Conservation (phyloP, 1,140 invertebrate genomes). For the Lasioglossum albipes region DNA sequence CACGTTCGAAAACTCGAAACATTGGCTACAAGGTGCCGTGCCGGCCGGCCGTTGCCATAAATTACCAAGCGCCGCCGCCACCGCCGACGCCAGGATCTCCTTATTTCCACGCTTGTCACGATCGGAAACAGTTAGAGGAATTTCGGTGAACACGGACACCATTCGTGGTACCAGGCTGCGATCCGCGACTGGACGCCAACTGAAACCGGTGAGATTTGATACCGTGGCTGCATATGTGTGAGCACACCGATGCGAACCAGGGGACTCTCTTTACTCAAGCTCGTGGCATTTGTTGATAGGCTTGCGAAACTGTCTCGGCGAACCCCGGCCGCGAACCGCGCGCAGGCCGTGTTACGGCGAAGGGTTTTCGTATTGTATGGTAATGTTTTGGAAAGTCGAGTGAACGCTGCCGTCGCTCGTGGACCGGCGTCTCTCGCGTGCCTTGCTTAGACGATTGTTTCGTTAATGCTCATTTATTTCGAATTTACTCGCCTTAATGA, state of each 20-base stretch:
- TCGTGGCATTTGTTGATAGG: not conserved
- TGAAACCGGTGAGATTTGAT: not conserved
- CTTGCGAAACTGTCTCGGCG: not conserved
- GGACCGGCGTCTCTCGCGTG: not conserved
- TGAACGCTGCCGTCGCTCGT: not conserved
- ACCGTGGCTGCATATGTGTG: not conserved
- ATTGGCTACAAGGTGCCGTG: conserved; percentile 27
- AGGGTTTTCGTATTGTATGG: conserved; percentile 1
- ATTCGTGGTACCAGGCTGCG: not conserved
- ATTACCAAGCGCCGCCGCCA: conserved; percentile 14
- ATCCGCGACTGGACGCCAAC: not conserved
- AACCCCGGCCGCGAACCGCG: not conserved
- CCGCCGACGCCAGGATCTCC: conserved; percentile 6
- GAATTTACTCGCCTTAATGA: too few species aligned
- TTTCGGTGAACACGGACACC: conserved; percentile 21
- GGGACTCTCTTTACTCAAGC: not conserved
- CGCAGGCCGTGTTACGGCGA: not conserved
- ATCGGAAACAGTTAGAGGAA: conserved; percentile 36
- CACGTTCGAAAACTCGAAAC: conserved; percentile 42
- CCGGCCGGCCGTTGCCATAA: conserved; percentile 17
- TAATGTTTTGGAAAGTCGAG: not conserved
- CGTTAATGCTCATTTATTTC: too few species aligned
- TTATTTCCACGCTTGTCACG: conserved; percentile 41
- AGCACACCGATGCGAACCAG: too few species aligned
- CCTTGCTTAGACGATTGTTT: not conserved